These are phyloP conservation scores for Drosophila funebris DNA, from an alignment of 1,140 invertebrate genomes.

Conservation along the genomic window DNA sequence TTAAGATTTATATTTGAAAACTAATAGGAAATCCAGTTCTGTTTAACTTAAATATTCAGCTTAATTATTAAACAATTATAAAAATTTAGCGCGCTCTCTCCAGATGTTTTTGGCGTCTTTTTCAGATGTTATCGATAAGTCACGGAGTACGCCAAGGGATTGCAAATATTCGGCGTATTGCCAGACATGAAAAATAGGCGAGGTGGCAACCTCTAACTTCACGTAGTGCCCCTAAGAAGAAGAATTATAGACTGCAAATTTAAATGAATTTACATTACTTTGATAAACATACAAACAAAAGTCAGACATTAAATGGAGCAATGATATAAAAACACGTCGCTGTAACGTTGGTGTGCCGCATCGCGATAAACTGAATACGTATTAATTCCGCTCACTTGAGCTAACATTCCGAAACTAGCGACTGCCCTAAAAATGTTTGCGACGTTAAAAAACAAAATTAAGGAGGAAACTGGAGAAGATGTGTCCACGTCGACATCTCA, in stretches of 20 bases:
- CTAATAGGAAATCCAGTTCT: neutral
- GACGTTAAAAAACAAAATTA: slow-evolving; percentile 89
- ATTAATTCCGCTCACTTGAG: slow-evolving; percentile 7
- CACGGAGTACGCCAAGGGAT: neutral
- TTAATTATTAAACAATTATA: slow-evolving; percentile 25
- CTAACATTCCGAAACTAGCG: slow-evolving; percentile 1
- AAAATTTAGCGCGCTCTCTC: slow-evolving; percentile 38
- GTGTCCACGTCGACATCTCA: slow-evolving; percentile 81
- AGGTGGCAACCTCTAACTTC: slow-evolving; percentile 26
- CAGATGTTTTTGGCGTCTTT: slow-evolving; percentile 46
- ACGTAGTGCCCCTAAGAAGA: slow-evolving; percentile 32
- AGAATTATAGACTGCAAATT: slow-evolving; percentile 49
- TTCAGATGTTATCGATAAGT: slow-evolving; percentile 27
- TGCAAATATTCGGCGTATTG: neutral
- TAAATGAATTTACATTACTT: slow-evolving; percentile 69
- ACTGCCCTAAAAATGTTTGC: slow-evolving; percentile 86
- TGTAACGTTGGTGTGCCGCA: slow-evolving; percentile 19
- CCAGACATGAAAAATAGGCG: slow-evolving; percentile 6
- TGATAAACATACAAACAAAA: slow-evolving; percentile 56
- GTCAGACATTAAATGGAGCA: slow-evolving; percentile 40
- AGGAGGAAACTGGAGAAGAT: slow-evolving; percentile 90
- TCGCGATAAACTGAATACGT: slow-evolving; percentile 35
- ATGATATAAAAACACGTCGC: slow-evolving; percentile 51
- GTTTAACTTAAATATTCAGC: neutral
- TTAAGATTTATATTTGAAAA: neutral